Evolutionary conservation across 2,888 invertebrate genomes (phyloP).

Genomic region (Calameuta pallipes): DNA sequence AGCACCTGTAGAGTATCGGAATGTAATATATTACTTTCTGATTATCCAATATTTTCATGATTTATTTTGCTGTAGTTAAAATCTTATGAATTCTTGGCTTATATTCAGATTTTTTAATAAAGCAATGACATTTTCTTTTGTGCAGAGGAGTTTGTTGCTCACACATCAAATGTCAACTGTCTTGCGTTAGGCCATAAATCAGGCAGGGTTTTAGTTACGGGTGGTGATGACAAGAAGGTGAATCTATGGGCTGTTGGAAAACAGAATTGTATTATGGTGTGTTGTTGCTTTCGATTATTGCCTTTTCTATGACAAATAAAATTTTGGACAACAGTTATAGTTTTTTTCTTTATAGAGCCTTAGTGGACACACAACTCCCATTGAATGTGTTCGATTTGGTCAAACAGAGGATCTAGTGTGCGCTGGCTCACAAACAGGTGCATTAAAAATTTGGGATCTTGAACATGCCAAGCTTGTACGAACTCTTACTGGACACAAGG

Average conservation of each 20-base stretch:
- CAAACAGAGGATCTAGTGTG: slow-evolving; percentile 94
- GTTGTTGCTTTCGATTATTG: slow-evolving; percentile 37
- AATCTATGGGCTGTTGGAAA: slow-evolving; percentile 97
- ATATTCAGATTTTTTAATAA: too few species aligned
- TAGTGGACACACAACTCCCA: slow-evolving; percentile 92
- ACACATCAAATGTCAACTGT: slow-evolving; percentile 88
- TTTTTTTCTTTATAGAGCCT: slow-evolving; percentile 74
- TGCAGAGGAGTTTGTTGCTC: slow-evolving; percentile 89
- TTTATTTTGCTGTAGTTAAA: too few species aligned
- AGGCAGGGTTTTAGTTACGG: slow-evolving; percentile 90
- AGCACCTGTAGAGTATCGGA: too few species aligned
- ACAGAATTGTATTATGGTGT: slow-evolving; percentile 93
- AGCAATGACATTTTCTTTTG: slow-evolving; percentile 38
- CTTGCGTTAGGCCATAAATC: slow-evolving; percentile 91
- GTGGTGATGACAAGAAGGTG: slow-evolving; percentile 97
- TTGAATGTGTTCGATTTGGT: slow-evolving; percentile 95
- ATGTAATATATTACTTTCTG: too few species aligned
- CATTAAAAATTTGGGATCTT: slow-evolving; percentile 95
- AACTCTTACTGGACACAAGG: slow-evolving; percentile 90
- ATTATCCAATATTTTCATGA: too few species aligned
- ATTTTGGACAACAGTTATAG: too few species aligned
- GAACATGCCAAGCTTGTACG: slow-evolving; percentile 93
- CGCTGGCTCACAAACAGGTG: slow-evolving; percentile 94
- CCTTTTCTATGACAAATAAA: too few species aligned
- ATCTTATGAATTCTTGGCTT: too few species aligned